Base-by-base conservation (phyloP, 1,140 invertebrate genomes). In the Rhyzopertha dominica region DNA sequence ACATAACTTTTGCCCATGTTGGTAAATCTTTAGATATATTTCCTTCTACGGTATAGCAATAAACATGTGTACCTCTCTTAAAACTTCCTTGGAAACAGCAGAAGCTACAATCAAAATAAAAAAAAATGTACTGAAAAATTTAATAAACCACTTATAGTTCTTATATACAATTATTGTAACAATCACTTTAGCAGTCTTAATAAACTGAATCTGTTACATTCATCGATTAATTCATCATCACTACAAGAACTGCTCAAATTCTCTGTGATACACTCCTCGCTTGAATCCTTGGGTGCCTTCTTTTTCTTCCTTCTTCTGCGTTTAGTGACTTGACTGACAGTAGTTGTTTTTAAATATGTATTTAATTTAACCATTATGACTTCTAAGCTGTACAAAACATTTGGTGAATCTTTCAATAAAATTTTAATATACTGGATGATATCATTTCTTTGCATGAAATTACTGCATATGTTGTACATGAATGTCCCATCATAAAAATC, bases 401-500 rank as follows among this genome's bases (percentile, higher is more conserved):
- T 25, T 2, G 46, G 49, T 25, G 41, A 38, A 36, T 37, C 35
- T 46, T 40, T 41, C 28, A 58, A 50, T 32, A 56, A 44, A 4
- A 37, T 37, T 19, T 35, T 32, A 3, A 61, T 17, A 28, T 56
- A 56, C n/a, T 18, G 22, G 17, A 56, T 46, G 26, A 58, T 13
- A 46, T 59, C 43, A n/a, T 13, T 44, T 23, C 54, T 25, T 47
- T 51, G 61, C 25, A 26, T 46, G 8, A 64, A 53, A 55, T 61
- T 56, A 16, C 18, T 31, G n/a, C 43, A 51, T 13, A 85, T 65
- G 72, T 87, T 87, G 54, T 87, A 88, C 3, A 84, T 52, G 59
- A 87, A 79, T 5, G 81, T 82, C 1, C 85, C 84, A 68, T 85
- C 81, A 49, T 74, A 85, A 32, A 79, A 69, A 51, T 76, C 72